phyloP scores from a whole-genome alignment of 2,888 invertebrate genomes.

The Cantharis flavilabris region DNA sequence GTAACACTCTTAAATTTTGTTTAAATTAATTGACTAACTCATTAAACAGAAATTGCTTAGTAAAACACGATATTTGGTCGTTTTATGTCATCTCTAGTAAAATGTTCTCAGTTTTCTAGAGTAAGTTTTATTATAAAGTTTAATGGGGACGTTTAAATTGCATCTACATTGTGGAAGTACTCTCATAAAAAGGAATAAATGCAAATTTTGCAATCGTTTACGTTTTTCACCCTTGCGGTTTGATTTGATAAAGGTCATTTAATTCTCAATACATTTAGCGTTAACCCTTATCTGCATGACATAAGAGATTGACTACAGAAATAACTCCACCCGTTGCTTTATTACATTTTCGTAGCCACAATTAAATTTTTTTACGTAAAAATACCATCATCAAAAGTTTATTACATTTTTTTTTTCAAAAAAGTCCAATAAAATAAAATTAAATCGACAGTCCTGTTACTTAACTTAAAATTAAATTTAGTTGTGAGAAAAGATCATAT shows the following conservation, averaged over 20 bases:
- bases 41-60: not conserved
- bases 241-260: slow-evolving; percentile 4
- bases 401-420: not conserved
- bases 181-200: slow-evolving; percentile 2
- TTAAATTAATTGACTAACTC: not conserved
- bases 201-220: slow-evolving; percentile 4
- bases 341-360: not conserved
- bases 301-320: not conserved
- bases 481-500: too few species aligned
- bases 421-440: not conserved
- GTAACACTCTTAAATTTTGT: not conserved
- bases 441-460: too few species aligned
- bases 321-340: not conserved
- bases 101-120: slow-evolving; percentile 1
- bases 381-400: not conserved
- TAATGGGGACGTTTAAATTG: slow-evolving; percentile 1
- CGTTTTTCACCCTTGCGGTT: slow-evolving; percentile 2
- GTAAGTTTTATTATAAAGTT: not conserved
- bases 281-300: slow-evolving; percentile 2
- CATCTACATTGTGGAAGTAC: not conserved
- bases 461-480: too few species aligned
- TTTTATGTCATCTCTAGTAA: not conserved
- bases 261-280: not conserved
- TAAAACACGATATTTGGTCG: not conserved
- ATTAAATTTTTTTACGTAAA: not conserved